Percentiles rank a stretch among this genome's conserved stretches.
phyloP scores from a whole-genome alignment of 2,113 vertebrate genomes.

The Leucosticte australis region DNA sequence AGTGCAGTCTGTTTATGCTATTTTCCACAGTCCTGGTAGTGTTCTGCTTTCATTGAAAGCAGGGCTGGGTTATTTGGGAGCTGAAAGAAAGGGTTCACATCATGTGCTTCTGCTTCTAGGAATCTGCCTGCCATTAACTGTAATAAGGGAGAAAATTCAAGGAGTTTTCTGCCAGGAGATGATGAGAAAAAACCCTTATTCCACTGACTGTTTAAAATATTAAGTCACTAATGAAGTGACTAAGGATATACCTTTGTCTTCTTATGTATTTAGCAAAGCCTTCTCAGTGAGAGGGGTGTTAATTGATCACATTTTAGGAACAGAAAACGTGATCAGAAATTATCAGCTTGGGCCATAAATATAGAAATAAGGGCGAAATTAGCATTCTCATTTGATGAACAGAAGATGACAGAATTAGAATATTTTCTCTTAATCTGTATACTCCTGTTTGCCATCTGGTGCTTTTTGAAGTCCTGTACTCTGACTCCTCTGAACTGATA shows the following conservation, averaged over 20 bases:
- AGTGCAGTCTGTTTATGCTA: background rate
- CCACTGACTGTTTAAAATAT: background rate
- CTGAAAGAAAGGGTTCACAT: background rate
- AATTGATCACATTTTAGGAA: background rate
- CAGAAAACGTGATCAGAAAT: background rate
- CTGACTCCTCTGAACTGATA: background rate
- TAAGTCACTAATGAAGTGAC: background rate
- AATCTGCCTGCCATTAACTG: background rate
- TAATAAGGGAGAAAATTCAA: background rate
- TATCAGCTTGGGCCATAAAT: background rate
- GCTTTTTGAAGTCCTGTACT: background rate
- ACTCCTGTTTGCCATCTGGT: background rate
- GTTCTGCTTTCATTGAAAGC: background rate
- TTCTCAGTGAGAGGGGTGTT: conserved; percentile 4
- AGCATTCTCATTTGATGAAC: background rate
- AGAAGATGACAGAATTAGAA: background rate
- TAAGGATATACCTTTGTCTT: background rate
- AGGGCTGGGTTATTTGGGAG: background rate
- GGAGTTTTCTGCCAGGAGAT: background rate
- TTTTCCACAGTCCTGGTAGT: background rate
- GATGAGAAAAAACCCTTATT: background rate
- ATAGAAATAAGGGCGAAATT: background rate
- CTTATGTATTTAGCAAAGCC: background rate
- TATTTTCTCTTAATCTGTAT: background rate
- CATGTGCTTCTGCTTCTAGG: background rate